These are phyloP conservation scores for Hemistola chrysoprasaria DNA, from an alignment of 2,888 invertebrate genomes.

Conservation along the genomic window DNA sequence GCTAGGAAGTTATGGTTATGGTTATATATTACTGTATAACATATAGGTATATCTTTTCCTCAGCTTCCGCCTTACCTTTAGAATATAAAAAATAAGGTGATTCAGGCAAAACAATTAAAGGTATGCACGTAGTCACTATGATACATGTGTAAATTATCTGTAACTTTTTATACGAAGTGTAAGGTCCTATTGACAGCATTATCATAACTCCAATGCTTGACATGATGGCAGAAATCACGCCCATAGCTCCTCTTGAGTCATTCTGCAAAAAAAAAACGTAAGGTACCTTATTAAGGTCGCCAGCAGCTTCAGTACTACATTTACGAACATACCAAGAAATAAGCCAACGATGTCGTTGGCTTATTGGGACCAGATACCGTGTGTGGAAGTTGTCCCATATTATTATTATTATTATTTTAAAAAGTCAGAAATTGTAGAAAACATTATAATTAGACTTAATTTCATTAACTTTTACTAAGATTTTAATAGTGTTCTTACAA, in stretches of 20 bases:
- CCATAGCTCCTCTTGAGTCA: slow-evolving; percentile 39
- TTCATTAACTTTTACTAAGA: no score
- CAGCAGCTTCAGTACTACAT: no score
- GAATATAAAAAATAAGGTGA: slow-evolving; percentile 32
- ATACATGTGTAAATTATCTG: slow-evolving; percentile 9
- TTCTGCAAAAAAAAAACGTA: slow-evolving; percentile 29
- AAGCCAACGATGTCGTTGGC: no score
- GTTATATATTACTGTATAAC: neutral
- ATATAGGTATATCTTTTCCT: neutral
- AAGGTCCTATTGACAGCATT: slow-evolving; percentile 27
- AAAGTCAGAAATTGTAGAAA: no score
- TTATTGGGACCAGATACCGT: no score
- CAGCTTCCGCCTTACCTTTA: slow-evolving; percentile 3
- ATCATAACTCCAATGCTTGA: slow-evolving; percentile 34
- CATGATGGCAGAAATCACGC: slow-evolving; percentile 36
- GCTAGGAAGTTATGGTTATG: neutral
- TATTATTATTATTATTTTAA: no score
- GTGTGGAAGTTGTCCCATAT: no score
- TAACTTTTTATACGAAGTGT: slow-evolving; percentile 4
- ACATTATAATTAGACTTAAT: no score
- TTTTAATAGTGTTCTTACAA: no score
- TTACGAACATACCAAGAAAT: no score
- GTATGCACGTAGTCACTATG: slow-evolving; percentile 24
- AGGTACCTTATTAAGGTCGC: no score
- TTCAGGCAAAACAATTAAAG: slow-evolving; percentile 37